Evolutionary conservation across 2,113 vertebrate genomes (phyloP), one percentile per base, ranked within the genome.

Genomic region (Passer domesticus): DNA sequence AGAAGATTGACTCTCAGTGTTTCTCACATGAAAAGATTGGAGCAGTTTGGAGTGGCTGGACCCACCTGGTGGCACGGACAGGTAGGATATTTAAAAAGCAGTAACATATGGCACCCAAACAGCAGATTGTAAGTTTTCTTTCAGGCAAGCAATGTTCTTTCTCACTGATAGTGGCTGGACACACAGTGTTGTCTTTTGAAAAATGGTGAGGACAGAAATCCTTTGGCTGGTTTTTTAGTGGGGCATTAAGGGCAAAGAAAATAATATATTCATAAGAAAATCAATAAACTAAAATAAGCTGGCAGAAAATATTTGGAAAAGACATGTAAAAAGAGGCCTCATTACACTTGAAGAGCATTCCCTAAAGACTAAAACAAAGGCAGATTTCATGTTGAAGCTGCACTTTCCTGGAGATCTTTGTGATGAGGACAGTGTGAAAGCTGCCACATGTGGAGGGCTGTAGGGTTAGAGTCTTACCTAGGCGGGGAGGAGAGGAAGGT

Each of bases 21-120:
- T 97, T 99, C 79, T 97, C 93, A 60, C 92, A 97, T 83, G 99
- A 99, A 90, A 98, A 97, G 88, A 92, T 99, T 56, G 83, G 43
- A 55, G 93, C 95, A 5, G 91, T 98, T n/a, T 98, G 98, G 98
- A 99, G 98, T 49, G 99, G 99, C 90, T 99, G 99, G 99, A 99
- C 99, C 16, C 99, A 99, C 78, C 86, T 98, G 82, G 97, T 99
- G 58, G 98, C 98, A 78, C 98, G 74, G 94, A 99, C 99, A 98
- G 99, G 99, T 99, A 96, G 76, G 97, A 50, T 33, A 55, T 46
- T 39, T 39, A 25, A 94, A 82, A 85, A 80, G n/a, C 56, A 77
- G 37, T 39, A 39, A 52, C 55, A 17, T 21, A 27, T 3, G 28
- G 13, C 64, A 75, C 46, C 21, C 31, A 50, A 63, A 7, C 41